Conservation (phyloP, 64 coral and sea anemone genomes). For the Montipora sp. region DNA sequence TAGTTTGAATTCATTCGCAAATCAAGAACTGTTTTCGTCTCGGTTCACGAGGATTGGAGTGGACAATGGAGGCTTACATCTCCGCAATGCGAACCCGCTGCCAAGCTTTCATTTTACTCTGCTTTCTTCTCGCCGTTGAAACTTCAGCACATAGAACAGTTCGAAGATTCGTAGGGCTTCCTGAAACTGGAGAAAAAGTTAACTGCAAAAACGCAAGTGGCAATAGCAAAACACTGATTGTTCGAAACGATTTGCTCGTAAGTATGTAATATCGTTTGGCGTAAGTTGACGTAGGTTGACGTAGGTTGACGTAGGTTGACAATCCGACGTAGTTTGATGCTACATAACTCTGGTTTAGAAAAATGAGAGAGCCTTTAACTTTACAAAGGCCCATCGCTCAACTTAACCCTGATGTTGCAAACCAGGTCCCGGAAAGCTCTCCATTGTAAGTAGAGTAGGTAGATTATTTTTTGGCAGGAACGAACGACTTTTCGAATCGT, state of each 20-base stretch:
- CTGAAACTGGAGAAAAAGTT: conserved; percentile 16
- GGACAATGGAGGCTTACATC: background rate
- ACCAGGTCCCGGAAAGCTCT: no score
- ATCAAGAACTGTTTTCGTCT: background rate
- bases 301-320: no score
- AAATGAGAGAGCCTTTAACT: no score
- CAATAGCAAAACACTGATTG: conserved; percentile 36
- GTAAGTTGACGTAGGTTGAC: no score
- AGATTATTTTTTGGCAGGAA: no score
- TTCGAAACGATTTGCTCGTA: conserved; percentile 63
- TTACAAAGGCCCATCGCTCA: no score
- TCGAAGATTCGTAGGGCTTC: conserved; percentile 1
- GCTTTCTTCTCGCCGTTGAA: background rate
- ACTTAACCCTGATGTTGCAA: no score
- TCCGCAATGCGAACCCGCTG: background rate
- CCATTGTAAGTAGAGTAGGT: no score
- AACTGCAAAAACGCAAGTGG: conserved; percentile 6
- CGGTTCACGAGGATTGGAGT: background rate
- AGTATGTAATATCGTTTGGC: background rate
- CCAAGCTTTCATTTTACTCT: background rate
- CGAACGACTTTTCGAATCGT: no score
- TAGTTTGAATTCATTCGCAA: background rate
- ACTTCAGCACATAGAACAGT: background rate
- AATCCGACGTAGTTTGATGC: no score
- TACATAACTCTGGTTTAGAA: no score